These are phyloP conservation scores for Atherinomorus stipes DNA, from an alignment of 2,113 vertebrate species.

Conservation along the genomic window DNA sequence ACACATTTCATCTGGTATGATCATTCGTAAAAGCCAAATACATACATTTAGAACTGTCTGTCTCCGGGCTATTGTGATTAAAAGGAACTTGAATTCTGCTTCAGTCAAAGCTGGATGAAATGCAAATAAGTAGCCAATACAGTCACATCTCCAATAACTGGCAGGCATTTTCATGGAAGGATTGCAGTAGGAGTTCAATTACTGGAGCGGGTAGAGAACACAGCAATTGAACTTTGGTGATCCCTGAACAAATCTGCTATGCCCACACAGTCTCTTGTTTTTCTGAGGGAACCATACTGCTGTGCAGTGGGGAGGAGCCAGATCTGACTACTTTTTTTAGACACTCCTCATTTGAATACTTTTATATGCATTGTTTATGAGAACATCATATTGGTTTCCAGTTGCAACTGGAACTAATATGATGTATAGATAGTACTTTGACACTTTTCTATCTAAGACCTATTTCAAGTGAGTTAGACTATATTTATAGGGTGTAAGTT, in stretches of 20 bases:
- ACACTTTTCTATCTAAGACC: not conserved
- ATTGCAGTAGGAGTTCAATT: slow-evolving; percentile 28
- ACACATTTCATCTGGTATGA: slow-evolving; percentile 24
- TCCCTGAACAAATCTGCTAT: slow-evolving; percentile 6
- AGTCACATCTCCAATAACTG: slow-evolving; percentile 26
- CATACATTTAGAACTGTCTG: slow-evolving; percentile 18
- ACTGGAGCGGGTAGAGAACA: slow-evolving; percentile 13
- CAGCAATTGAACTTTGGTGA: slow-evolving; percentile 18
- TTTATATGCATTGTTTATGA: not conserved
- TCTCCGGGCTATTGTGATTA: slow-evolving; percentile 36
- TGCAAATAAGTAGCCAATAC: slow-evolving; percentile 30
- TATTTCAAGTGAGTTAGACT: not conserved
- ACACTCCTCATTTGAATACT: not conserved
- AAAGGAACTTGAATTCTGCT: slow-evolving; percentile 39
- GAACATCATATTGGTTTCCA: not conserved
- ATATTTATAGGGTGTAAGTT: not conserved
- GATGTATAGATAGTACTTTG: not conserved
- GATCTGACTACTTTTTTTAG: not conserved
- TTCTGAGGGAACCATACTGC: not conserved
- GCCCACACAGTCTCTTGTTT: not conserved
- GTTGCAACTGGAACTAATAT: not conserved
- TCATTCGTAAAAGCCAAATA: slow-evolving; percentile 2
- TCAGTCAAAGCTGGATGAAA: slow-evolving; percentile 32
- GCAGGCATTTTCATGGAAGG: slow-evolving; percentile 23
- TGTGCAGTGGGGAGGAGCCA: not conserved